Evolutionary conservation across 30 jellyfish, hydroid and myxozoan genomes (phyloP), one percentile per base, ranked within the genome.

Genomic region (Cassiopea xamachana): DNA sequence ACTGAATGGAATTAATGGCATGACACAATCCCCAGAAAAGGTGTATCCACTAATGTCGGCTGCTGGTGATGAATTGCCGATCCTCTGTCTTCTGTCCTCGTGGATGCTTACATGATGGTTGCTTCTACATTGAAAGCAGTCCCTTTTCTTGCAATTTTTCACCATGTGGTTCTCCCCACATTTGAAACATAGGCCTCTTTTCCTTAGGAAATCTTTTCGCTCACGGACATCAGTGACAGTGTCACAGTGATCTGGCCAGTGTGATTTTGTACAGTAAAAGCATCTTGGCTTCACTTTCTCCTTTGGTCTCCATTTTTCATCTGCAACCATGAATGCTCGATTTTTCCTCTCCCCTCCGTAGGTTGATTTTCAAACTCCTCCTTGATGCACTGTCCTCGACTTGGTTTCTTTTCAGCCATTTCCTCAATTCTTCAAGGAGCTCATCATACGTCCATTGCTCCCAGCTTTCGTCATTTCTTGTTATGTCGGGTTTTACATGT

Each of bases 221-320:
- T 51, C 89, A 2, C 6, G 18, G 1, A 1, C n/a, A 49, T 80
- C 80, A 7, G 58, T 80, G 69, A 80, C 19, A 50, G 13, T 48
- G 46, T 80, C 82, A 64, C 89, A 80, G 39, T 80, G 6, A 49
- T 80, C 89, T 60, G 89, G 91, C 91, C 91, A 82, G 73, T 62
- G 91, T 47, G 17, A 15, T 60, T 48, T 47, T 43, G 83, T 72
- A 84, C 91, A 82, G 84, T 82, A 82, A 46, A 82, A 82, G 73
- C 91, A 82, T 14, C 89, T 70, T 45, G 91, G 73, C 86, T 72
- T 67, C 14, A 49, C 49, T 47, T 60, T 74, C 47, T 59, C 94
- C 39, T 80, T 15, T 18, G 91, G 64, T 73, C 43, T n/a, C 5
- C 64, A 82, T 61, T 51, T 51, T 9, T 51, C 9, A 51, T 51